Evolutionary conservation across 2,113 vertebrate species (phyloP).

Genomic region (Engystomops pustulosus): DNA sequence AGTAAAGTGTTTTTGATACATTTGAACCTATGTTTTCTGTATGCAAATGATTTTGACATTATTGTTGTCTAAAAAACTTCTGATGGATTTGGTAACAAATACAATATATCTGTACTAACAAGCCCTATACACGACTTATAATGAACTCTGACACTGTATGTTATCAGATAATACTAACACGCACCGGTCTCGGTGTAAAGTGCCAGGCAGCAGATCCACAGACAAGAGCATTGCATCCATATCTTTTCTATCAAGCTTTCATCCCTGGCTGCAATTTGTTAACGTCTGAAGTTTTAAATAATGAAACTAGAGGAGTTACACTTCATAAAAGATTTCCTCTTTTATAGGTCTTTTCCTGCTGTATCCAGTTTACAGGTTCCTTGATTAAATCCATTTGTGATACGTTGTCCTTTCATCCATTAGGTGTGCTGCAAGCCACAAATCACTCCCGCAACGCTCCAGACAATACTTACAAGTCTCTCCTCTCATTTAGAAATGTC

Average conservation of each 20-base stretch:
- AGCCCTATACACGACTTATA: not conserved
- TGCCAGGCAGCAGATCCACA: not conserved
- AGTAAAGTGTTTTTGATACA: too few relatives aligned
- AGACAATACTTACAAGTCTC: constrained; percentile 23
- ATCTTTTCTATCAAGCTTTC: constrained; percentile 36
- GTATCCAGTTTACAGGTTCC: constrained; percentile 57
- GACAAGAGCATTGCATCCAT: not conserved
- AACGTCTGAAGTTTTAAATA: constrained; percentile 59
- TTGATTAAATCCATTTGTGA: constrained; percentile 59
- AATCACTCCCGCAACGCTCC: constrained; percentile 28
- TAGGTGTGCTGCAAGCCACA: constrained; percentile 51
- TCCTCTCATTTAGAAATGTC: constrained; percentile 28
- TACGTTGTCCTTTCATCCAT: constrained; percentile 56
- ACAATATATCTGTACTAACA: too few relatives aligned
- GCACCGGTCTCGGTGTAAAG: not conserved
- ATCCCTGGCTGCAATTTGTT: constrained; percentile 56
- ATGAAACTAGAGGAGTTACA: constrained; percentile 61
- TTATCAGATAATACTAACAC: constrained; percentile 2
- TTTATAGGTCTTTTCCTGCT: constrained; percentile 57
- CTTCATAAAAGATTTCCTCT: constrained; percentile 59
- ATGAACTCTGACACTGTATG: not conserved
- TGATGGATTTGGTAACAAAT: too few relatives aligned
- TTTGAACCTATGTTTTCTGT: too few relatives aligned
- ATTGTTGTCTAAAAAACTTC: too few relatives aligned
- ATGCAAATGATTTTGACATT: too few relatives aligned